Evolutionary conservation across 2,888 invertebrate species (phyloP).

Genomic region (Coleophora flavipennella): DNA sequence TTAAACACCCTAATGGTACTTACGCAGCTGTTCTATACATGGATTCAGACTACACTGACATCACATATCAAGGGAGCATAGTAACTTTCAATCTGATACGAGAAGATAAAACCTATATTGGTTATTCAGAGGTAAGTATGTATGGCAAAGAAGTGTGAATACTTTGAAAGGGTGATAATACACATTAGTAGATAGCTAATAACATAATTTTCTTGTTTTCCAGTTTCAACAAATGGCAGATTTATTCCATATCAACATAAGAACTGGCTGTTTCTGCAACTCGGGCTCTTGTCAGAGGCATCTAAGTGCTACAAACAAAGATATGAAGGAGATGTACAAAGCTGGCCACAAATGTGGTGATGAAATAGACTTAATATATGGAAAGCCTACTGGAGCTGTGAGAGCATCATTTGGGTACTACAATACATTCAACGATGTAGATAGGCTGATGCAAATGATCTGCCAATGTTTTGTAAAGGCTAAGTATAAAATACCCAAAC

Average conservation of each 20-base stretch:
- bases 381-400: constrained; percentile 92
- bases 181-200: too few relatives aligned
- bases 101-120: constrained; percentile 84
- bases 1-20: constrained; percentile 81
- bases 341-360: constrained; percentile 95
- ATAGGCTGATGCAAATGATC: constrained; percentile 81
- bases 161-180: too few relatives aligned
- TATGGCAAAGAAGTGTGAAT: too few relatives aligned
- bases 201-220: constrained; percentile 17
- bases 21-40: constrained; percentile 81
- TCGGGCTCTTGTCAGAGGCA: constrained; percentile 93
- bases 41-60: constrained; percentile 77
- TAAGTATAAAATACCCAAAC: constrained; percentile 35
- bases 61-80: constrained; percentile 83
- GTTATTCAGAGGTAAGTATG: constrained; percentile 90
- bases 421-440: constrained; percentile 82
- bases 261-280: constrained; percentile 98
- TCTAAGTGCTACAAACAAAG: constrained; percentile 77
- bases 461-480: constrained; percentile 78
- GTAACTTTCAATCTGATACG: constrained; percentile 91
- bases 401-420: constrained; percentile 94
- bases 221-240: constrained; percentile 92
- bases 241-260: constrained; percentile 85
- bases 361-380: constrained; percentile 86
- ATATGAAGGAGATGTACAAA: constrained; percentile 84